Base-by-base conservation (phyloP, 1,140 invertebrate genomes). In the Chymomyza costata region DNA sequence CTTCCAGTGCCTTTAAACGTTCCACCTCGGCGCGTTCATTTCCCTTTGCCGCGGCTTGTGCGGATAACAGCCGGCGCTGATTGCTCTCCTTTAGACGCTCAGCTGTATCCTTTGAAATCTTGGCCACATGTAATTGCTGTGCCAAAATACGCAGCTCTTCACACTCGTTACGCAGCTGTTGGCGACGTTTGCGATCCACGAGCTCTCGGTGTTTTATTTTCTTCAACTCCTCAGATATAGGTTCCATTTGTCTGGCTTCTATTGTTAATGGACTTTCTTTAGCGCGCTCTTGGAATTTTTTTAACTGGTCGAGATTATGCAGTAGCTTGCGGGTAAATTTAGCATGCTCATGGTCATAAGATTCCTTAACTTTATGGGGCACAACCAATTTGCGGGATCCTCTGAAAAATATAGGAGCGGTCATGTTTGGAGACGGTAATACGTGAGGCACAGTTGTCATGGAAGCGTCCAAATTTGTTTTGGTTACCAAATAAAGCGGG, bases 21-120 rank as follows among this genome's bases (percentile, higher is more conserved):
- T 73, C 67, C 3, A 51, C 16, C 13, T 60, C 60, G 6, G 45
- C 71, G 10, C 68, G 44, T 11, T 48, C 6, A n/a, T 30, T 17
- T 1, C 21, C 46, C 6, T 11, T 2, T 2, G 34, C 41, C 13
- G 61, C 47, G 1, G 28, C 35, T 5, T 53, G 34, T 2, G 52
- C 45, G 0, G 46, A 31, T 10, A 65, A 5, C 17, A 53, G 18
- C 2, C 55, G 52, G 1, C 7, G 10, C 21, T 6, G 31, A 8
- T 50, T 21, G 0, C 38, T 15, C 2, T 65, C 39, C 1, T 5
- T 15, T 5, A 80, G 30, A 5, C 44, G 28, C 5, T 73, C 73
- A 3, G 58, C 28, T 1, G 73, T 19, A 0, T 80, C 67, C 38
- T 80, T 80, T 1, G 73, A 68, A 19, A 80, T 73, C 13, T 60